Percentiles rank a stretch among this genome's conserved stretches.
phyloP scores from a whole-genome alignment of 2,888 invertebrate genomes.

The Hololepta plana region DNA sequence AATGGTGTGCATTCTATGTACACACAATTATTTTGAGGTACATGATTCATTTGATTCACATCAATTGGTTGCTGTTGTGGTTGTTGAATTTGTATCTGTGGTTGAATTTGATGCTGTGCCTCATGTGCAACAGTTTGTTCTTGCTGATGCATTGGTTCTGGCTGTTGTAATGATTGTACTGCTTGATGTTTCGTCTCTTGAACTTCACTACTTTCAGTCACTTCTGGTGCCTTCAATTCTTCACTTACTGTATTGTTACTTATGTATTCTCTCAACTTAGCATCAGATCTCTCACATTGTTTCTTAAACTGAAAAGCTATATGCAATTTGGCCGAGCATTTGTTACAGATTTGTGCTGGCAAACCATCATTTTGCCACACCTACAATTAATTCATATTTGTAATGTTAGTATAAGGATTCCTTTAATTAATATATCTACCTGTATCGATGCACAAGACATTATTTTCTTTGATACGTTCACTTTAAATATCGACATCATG shows the following conservation, averaged over 20 bases:
- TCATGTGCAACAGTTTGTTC: slow-evolving; percentile 5
- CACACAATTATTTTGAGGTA: slow-evolving; percentile 18
- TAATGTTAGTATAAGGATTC: too few species aligned
- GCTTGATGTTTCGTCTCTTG: slow-evolving; percentile 10
- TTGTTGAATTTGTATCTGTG: slow-evolving; percentile 9
- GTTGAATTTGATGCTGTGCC: slow-evolving; percentile 10
- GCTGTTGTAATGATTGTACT: slow-evolving; percentile 7
- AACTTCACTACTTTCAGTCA: slow-evolving; percentile 10
- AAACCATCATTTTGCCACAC: slow-evolving; percentile 30
- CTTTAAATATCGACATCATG: slow-evolving; percentile 29
- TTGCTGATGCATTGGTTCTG: slow-evolving; percentile 10
- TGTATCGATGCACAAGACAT: slow-evolving; percentile 29
- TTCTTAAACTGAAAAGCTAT: slow-evolving; percentile 30
- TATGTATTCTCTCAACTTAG: slow-evolving; percentile 23
- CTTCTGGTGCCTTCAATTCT: slow-evolving; percentile 1
- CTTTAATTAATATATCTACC: too few species aligned
- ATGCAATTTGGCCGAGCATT: slow-evolving; percentile 28
- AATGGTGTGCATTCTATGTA: slow-evolving; percentile 22
- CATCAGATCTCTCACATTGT: slow-evolving; percentile 28
- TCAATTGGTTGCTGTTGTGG: slow-evolving; percentile 5
- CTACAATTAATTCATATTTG: too few species aligned
- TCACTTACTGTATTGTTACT: slow-evolving; percentile 11
- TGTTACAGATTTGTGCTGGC: slow-evolving; percentile 28
- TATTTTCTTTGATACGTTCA: slow-evolving; percentile 28
- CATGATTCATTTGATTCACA: slow-evolving; percentile 9